phyloP scores from a whole-genome alignment of 2,113 vertebrate genomes.

The Arvicanthis niloticus region DNA sequence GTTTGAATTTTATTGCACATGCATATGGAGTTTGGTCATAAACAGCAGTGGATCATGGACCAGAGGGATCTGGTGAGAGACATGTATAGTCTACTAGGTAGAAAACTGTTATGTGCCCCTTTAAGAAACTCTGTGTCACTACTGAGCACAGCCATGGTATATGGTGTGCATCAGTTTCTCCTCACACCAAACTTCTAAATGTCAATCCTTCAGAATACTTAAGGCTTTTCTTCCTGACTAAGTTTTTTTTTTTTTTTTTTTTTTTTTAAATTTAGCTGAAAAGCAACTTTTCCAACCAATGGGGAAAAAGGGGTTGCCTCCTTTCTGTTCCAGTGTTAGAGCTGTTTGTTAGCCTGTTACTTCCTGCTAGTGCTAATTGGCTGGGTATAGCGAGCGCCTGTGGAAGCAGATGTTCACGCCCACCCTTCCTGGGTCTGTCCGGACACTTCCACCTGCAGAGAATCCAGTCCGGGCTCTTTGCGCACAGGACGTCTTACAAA shows the following conservation, averaged over 20 bases:
- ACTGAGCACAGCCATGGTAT: background rate
- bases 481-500: background rate
- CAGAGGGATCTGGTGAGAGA: background rate
- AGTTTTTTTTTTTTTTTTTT: slow-evolving; percentile 27
- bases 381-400: slow-evolving; percentile 6
- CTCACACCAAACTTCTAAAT: background rate
- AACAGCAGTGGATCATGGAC: background rate
- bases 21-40: background rate
- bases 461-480: background rate
- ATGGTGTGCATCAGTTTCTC: background rate
- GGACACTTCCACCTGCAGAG: slow-evolving; percentile 29
- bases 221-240: background rate
- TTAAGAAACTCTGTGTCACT: background rate
- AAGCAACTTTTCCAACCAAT: slow-evolving; percentile 21
- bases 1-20: background rate
- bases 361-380: slow-evolving; percentile 70
- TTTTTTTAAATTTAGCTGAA: slow-evolving; percentile 55
- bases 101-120: background rate
- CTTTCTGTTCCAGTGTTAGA: slow-evolving; percentile 33
- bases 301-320: slow-evolving; percentile 19
- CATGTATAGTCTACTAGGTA: background rate
- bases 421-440: slow-evolving; percentile 8
- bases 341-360: slow-evolving; percentile 66
- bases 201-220: slow-evolving; percentile 32
- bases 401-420: slow-evolving; percentile 58